Conservation (phyloP, 2,888 invertebrate genomes). For the Falcaria lacertinaria region DNA sequence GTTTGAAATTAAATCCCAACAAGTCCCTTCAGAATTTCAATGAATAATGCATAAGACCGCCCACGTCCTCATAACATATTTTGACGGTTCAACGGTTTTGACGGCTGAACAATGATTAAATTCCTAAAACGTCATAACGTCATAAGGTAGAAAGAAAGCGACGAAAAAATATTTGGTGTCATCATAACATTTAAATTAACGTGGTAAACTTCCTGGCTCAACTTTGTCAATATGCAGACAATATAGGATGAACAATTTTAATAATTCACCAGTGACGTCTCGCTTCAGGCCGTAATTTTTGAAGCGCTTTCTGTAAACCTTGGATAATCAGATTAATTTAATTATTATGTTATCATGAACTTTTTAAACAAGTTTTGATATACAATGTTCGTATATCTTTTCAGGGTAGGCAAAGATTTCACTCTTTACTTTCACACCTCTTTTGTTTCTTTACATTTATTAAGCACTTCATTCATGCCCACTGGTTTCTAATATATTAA, state of each 20-base stretch:
- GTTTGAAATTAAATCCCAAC: not conserved
- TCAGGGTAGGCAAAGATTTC: no score
- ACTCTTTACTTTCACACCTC: no score
- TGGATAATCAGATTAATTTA: constrained; percentile 29
- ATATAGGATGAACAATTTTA: constrained; percentile 63
- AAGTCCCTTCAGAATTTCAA: not conserved
- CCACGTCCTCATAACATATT: not conserved
- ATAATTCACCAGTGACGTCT: constrained; percentile 52
- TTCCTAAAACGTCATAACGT: constrained; percentile 20
- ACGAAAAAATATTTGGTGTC: constrained; percentile 44
- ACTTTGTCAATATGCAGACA: constrained; percentile 64
- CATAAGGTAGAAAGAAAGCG: constrained; percentile 21
- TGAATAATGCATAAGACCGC: not conserved
- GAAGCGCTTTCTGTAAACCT: constrained; percentile 35
- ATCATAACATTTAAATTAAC: constrained; percentile 55
- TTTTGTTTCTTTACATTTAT: no score
- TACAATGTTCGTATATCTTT: no score
- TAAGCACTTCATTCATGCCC: no score
- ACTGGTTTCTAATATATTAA: no score
- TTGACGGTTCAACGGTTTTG: not conserved
- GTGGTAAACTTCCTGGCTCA: constrained; percentile 43
- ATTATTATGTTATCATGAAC: constrained; percentile 19
- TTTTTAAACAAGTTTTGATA: no score
- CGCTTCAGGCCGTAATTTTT: constrained; percentile 36
- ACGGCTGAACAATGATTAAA: constrained; percentile 23